These are phyloP conservation scores for Pedicia rivosa DNA, from an alignment of 2,888 invertebrate species.

Conservation along the genomic window DNA sequence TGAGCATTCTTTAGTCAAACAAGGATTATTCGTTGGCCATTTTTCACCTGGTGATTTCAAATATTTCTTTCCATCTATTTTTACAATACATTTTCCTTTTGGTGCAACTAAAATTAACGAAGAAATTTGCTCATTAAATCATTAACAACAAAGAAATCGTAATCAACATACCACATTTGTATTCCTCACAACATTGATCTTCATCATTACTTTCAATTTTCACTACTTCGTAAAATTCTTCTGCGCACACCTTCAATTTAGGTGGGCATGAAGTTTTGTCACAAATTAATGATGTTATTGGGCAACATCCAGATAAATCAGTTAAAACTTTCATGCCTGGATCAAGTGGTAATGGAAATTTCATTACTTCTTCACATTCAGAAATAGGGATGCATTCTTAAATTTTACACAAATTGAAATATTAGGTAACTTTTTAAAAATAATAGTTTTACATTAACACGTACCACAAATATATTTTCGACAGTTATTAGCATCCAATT, in stretches of 20 bases:
- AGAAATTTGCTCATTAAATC: too few relatives aligned
- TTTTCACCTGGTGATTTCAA: conserved; percentile 28
- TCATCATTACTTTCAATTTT: conserved; percentile 9
- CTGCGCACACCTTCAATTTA: conserved; percentile 29
- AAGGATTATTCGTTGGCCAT: conserved; percentile 33
- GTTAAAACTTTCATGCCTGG: conserved; percentile 43
- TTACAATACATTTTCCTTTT: conserved; percentile 23
- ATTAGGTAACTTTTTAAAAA: not conserved
- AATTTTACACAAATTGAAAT: conserved; percentile 6
- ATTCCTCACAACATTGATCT: conserved; percentile 45
- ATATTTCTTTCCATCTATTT: conserved; percentile 21
- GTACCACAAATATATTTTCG: conserved; percentile 57
- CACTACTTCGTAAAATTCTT: conserved; percentile 37
- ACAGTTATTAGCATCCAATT: conserved; percentile 47
- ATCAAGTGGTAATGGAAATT: conserved; percentile 33
- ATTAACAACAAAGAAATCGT: not conserved
- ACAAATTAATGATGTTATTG: conserved; percentile 41
- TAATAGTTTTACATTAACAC: conserved; percentile 14
- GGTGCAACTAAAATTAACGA: conserved; percentile 20
- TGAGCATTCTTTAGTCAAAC: conserved; percentile 23
- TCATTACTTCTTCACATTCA: conserved; percentile 42
- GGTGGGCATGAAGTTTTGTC: conserved; percentile 43
- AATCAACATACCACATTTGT: conserved; percentile 41
- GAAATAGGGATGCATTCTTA: conserved; percentile 56
- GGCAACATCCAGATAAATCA: conserved; percentile 57